These are phyloP conservation scores for Nomada fabriciana DNA, from an alignment of 2,888 invertebrate species.

Conservation along the genomic window DNA sequence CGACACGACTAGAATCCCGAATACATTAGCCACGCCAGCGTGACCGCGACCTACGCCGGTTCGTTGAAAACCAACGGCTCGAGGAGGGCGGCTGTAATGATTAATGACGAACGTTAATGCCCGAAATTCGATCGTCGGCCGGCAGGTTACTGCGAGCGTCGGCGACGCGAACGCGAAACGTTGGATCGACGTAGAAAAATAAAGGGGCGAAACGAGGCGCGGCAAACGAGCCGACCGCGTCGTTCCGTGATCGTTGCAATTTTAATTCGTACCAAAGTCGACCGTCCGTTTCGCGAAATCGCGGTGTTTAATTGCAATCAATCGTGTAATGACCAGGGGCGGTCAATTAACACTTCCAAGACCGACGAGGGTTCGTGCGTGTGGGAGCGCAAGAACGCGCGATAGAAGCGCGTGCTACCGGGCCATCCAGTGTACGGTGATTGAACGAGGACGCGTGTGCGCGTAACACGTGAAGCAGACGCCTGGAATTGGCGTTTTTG, in stretches of 20 bases:
- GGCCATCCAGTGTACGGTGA: constrained; percentile 7
- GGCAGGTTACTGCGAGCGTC: constrained; percentile 26
- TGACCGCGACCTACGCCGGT: constrained; percentile 34
- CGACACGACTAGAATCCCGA: constrained; percentile 63
- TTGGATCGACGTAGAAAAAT: neutral
- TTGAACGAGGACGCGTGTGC: constrained; percentile 56
- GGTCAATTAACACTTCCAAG: constrained; percentile 81
- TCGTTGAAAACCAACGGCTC: constrained; percentile 52
- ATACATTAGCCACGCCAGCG: constrained; percentile 55
- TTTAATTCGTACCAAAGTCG: constrained; percentile 55
- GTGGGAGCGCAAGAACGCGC: constrained; percentile 28
- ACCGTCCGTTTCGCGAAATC: constrained; percentile 60
- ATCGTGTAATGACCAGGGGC: constrained; percentile 79
- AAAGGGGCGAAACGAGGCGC: too few relatives aligned
- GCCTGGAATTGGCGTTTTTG: constrained; percentile 83
- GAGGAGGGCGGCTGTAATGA: constrained; percentile 37
- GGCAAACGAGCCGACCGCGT: neutral
- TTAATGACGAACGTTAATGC: constrained; percentile 55
- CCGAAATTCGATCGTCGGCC: constrained; percentile 42
- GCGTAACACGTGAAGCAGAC: constrained; percentile 74
- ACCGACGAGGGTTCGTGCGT: constrained; percentile 1
- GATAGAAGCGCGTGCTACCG: constrained; percentile 1
- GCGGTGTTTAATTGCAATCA: constrained; percentile 76
- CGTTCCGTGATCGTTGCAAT: constrained; percentile 40
- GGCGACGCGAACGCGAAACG: neutral